Base-by-base conservation (phyloP, 2,888 invertebrate genomes). In the Synergus gifuensis region DNA sequence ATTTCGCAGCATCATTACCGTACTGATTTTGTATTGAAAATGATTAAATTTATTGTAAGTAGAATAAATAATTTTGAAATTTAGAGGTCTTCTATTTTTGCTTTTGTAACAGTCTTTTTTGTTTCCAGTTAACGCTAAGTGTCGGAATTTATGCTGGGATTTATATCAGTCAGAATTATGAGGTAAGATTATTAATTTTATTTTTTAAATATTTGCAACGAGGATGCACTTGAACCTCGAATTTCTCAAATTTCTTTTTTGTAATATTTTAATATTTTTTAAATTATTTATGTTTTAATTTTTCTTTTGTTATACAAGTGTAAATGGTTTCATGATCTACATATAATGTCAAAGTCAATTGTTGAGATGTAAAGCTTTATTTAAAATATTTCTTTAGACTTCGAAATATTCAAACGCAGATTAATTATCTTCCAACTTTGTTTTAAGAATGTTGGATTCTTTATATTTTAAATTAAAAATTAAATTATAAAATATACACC, bases 141-240 rank as follows among this genome's bases (percentile, higher is more conserved):
- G 88, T 94, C 82, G 96, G 96, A 40, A 89, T 96, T 49, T 96
- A 96, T 90, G 93, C 95, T 66, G 96, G 96, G 46, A 94, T 96
- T 78, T 96, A 96, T 89, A 86, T 96, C 85, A 94, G 94, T 86
- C 96, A 96, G 93, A 96, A 96, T 92, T 96, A 96, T 93, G 94
- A 96, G 93, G 96, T 96, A 93, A 78, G 36, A 49, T 60, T 22
- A 40, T 46, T 36, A 63, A 76, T 76, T 76, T 58, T 22, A 36
- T 58, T 54, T 28, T 12, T 9, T 49, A 73, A 16, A 73, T 11
- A 5, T 58, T 2, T 9, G 18, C 18, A 18, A 64, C 77, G 40
- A 46, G 2, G 2, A 22, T 16, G 12, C 49, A 77, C 60, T 46
- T 77, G 28, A 60, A 7, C 7, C 42, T 46, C 5, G 44, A 36